Evolutionary conservation across 1,140 invertebrate genomes (phyloP).

Genomic region (Sitobion miscanthi): DNA sequence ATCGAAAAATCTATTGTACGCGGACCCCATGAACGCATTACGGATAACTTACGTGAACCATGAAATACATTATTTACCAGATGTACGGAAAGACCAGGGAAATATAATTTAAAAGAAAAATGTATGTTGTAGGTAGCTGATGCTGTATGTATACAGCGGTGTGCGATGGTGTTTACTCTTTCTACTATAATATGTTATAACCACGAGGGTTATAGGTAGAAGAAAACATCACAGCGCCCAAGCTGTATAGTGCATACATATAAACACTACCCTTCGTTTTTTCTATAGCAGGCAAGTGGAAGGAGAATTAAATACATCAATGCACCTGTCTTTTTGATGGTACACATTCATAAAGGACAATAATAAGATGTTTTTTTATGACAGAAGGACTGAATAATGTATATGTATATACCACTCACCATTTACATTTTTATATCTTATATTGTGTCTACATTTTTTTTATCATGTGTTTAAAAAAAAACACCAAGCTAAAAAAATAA

Average conservation of each 20-base stretch:
- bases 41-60: conserved; percentile 15
- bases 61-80: conserved; percentile 51
- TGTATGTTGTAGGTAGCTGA: not conserved
- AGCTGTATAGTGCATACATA: not conserved
- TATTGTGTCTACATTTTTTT: not conserved
- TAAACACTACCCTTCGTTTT: conserved; percentile 7
- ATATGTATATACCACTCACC: not conserved
- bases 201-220: not conserved
- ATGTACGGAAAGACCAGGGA: not conserved
- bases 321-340: conserved; percentile 14
- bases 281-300: not conserved
- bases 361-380: conserved; percentile 25
- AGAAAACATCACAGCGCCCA: not conserved
- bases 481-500: not conserved
- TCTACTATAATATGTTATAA: not conserved
- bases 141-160: not conserved
- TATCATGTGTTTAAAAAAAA: not conserved
- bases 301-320: not conserved
- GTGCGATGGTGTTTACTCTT: not conserved
- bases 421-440: not conserved
- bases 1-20: conserved; percentile 52
- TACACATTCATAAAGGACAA: conserved; percentile 12
- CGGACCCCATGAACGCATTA: not conserved
- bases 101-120: conserved; percentile 40
- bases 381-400: not conserved